Evolutionary conservation across 2,113 vertebrate genomes (phyloP).

Genomic region (Cyanoliseus patagonus): DNA sequence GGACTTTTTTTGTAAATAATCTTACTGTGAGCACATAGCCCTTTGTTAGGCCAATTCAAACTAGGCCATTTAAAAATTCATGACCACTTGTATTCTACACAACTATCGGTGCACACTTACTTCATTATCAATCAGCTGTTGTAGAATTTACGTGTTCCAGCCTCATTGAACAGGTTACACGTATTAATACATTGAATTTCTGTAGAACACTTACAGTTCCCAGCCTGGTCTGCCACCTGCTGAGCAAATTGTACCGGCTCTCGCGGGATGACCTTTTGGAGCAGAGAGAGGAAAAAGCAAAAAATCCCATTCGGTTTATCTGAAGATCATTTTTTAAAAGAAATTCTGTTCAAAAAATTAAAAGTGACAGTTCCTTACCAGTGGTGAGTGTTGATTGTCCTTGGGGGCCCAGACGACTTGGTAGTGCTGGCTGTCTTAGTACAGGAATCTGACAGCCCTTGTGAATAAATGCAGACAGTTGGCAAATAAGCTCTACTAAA

Average conservation of each 20-base stretch:
- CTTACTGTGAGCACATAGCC: neutral
- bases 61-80: neutral
- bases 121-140: neutral
- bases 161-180: neutral
- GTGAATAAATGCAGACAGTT: neutral
- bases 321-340: neutral
- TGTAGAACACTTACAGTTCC: neutral
- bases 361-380: slow-evolving; percentile 69
- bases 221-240: neutral
- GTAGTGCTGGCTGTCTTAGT: slow-evolving; percentile 72
- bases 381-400: slow-evolving; percentile 70
- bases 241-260: neutral
- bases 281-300: neutral
- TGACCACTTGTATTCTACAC: neutral
- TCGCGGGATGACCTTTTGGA: neutral
- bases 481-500: neutral
- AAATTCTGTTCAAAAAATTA: no score
- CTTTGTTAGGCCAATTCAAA: neutral
- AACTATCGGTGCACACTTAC: neutral
- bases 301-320: neutral
- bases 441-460: slow-evolving; percentile 79
- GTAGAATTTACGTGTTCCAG: no score
- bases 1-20: neutral
- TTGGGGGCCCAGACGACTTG: slow-evolving; percentile 70
- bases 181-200: neutral